A percentile compares a stretch with the other conserved stretches of the same genome.
Evolutionary conservation across 2,888 invertebrate species (phyloP).

Genomic region (Acanthopleura granulata): DNA sequence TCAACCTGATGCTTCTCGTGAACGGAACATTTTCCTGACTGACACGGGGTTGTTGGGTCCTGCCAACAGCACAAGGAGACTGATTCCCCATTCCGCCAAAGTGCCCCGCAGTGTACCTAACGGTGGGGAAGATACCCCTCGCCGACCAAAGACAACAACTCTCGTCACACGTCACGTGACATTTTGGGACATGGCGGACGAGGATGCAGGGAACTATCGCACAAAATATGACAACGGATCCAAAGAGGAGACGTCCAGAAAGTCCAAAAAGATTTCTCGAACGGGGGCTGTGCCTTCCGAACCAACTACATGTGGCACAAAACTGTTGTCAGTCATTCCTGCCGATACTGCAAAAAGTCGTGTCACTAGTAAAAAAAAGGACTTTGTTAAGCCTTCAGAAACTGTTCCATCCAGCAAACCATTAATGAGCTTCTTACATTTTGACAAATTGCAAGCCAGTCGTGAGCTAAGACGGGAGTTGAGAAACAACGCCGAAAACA

Average conservation of each 20-base stretch:
- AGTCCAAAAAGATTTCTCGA: neutral
- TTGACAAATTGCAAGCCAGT: neutral
- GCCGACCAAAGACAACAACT: constrained; percentile 1
- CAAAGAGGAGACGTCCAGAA: neutral
- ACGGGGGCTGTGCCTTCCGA: neutral
- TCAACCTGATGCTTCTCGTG: no score
- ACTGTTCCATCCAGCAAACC: neutral
- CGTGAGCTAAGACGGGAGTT: neutral
- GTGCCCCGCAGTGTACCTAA: neutral
- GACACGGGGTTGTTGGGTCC: neutral
- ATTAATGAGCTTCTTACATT: constrained; percentile 2
- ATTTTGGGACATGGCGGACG: neutral
- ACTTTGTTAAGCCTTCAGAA: neutral
- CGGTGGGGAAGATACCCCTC: neutral
- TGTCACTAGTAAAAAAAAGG: neutral
- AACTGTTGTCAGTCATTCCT: neutral
- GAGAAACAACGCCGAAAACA: neutral
- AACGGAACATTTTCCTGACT: neutral
- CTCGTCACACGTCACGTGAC: neutral
- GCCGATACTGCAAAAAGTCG: neutral
- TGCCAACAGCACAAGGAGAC: neutral
- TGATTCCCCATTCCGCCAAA: neutral
- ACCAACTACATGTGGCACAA: neutral
- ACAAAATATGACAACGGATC: no score
- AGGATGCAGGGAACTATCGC: neutral